Conservation (phyloP, 2,113 vertebrate species). For the Cheilinus undulatus region DNA sequence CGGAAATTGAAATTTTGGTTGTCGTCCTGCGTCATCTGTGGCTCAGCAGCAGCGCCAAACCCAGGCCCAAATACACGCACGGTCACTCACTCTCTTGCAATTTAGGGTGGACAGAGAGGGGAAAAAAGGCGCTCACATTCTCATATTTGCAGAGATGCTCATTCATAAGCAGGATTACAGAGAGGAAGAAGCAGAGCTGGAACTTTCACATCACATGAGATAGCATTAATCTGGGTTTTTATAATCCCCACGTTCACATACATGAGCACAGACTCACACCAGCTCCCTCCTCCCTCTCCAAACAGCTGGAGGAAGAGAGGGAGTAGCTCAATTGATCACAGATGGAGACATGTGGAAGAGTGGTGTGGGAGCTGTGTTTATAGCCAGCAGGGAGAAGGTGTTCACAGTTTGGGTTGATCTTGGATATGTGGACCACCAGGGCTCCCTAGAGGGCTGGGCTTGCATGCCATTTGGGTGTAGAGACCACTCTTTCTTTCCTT, state of each 20-base stretch:
- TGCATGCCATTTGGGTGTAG: no score
- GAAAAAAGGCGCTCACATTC: constrained; percentile 56
- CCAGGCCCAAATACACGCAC: constrained; percentile 4
- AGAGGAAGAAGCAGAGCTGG: neutral
- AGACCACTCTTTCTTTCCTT: no score
- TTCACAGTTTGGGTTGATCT: neutral
- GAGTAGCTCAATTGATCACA: constrained; percentile 40
- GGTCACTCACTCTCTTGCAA: neutral
- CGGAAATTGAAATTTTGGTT: constrained; percentile 54
- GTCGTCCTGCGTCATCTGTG: constrained; percentile 63
- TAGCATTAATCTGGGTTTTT: constrained; percentile 52
- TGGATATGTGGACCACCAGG: neutral
- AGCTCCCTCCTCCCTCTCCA: constrained; percentile 3
- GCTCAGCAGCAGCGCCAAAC: constrained; percentile 49
- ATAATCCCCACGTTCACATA: constrained; percentile 26
- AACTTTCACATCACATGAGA: constrained; percentile 47
- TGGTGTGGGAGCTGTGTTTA: neutral
- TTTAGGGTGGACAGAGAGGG: neutral
- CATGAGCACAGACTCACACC: neutral
- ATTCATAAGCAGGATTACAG: constrained; percentile 37
- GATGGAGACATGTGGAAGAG: constrained; percentile 32
- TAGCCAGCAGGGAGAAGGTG: constrained; percentile 7
- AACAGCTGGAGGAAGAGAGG: constrained; percentile 58
- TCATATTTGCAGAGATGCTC: constrained; percentile 28
- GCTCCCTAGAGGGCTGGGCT: no score